Evolutionary conservation across 1,140 invertebrate species (phyloP).

Genomic region (Magallana ariakensis): DNA sequence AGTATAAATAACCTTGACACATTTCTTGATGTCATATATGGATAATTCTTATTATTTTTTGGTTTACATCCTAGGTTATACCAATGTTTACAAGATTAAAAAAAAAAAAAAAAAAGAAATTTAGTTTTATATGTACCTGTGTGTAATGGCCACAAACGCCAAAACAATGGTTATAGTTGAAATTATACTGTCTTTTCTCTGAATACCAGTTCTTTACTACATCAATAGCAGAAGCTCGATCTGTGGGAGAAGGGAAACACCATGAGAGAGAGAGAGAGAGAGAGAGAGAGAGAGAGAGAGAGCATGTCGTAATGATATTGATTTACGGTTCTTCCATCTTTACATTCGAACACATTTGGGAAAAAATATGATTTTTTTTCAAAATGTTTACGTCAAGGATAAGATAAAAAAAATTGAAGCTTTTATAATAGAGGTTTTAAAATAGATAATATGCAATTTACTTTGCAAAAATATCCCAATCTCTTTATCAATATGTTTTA

Average conservation of each 20-base stretch:
- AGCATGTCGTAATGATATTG: too few relatives aligned
- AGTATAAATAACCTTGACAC: not conserved
- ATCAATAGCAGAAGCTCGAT: not conserved
- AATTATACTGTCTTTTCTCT: not conserved
- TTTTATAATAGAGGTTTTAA: not conserved
- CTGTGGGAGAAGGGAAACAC: not conserved
- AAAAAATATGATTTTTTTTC: not conserved
- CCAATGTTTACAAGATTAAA: too few relatives aligned
- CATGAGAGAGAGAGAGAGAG: too few relatives aligned
- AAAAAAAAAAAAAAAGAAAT: too few relatives aligned
- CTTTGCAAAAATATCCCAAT: not conserved
- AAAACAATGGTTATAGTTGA: not conserved
- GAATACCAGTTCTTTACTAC: not conserved
- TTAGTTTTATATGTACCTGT: not conserved
- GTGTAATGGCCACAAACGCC: not conserved
- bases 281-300: not conserved
- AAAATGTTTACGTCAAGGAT: not conserved
- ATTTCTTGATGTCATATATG: too few relatives aligned
- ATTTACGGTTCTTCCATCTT: too few relatives aligned
- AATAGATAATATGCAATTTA: not conserved
- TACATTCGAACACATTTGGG: not conserved
- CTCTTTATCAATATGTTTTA: not conserved
- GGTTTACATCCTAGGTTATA: too few relatives aligned
- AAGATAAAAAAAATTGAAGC: not conserved
- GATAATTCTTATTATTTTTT: too few relatives aligned